Percentiles rank a stretch among this genome's conserved stretches.
Conservation (phyloP, 2,888 invertebrate species). For the Euplexia lucipara region DNA sequence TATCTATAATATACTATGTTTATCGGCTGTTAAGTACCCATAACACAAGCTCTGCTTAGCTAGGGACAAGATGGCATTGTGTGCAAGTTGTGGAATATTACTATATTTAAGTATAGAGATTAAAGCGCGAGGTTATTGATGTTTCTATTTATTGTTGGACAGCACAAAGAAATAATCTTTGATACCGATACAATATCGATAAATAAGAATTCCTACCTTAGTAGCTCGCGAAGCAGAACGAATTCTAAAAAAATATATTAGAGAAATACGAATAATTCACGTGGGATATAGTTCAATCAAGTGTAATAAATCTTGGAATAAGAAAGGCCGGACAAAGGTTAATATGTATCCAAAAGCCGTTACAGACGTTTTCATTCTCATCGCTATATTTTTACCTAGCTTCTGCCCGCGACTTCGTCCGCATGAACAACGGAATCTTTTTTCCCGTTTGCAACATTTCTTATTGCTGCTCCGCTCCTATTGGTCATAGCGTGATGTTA, state of each 20-base stretch:
- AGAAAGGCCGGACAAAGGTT: slow-evolving; percentile 4
- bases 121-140: not conserved
- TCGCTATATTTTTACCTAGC: not conserved
- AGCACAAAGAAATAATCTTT: not conserved
- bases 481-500: too few relatives aligned
- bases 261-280: slow-evolving; percentile 16
- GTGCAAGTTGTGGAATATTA: too few relatives aligned
- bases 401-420: too few relatives aligned
- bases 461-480: too few relatives aligned
- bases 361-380: slow-evolving; percentile 14
- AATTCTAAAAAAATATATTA: not conserved
- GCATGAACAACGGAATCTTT: too few relatives aligned
- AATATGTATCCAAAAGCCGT: not conserved
- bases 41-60: too few relatives aligned
- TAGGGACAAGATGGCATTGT: too few relatives aligned
- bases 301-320: slow-evolving; percentile 4
- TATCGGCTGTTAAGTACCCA: too few relatives aligned
- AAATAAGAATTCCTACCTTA: not conserved
- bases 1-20: too few relatives aligned
- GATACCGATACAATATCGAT: not conserved
- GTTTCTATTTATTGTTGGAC: not conserved
- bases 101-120: not conserved
- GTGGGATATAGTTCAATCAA: slow-evolving; percentile 16
- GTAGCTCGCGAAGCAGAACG: not conserved
- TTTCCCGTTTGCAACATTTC: too few relatives aligned